Percentiles rank a stretch among this genome's conserved stretches.
phyloP scores from a whole-genome alignment of 2,797 vertebrate species.

The Notoglanidium macrostoma region DNA sequence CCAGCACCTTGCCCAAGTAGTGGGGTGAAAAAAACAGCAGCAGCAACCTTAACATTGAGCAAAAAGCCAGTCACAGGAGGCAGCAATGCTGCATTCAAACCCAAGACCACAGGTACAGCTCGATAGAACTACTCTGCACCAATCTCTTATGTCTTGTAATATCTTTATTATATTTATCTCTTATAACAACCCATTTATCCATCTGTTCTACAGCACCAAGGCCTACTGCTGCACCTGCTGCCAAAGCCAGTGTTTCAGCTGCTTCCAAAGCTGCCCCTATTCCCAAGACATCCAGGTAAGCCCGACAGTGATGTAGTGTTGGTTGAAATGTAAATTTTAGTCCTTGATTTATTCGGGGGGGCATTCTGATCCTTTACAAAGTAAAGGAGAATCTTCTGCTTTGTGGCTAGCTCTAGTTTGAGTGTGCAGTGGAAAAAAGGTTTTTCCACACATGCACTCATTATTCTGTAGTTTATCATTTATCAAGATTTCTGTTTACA shows the following conservation, averaged over 20 bases:
- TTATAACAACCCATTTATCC: neutral
- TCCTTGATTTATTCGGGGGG: neutral
- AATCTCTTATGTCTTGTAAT: neutral
- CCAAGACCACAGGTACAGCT: slow-evolving; percentile 68
- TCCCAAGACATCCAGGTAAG: slow-evolving; percentile 74
- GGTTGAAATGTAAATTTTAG: neutral
- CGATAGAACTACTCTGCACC: neutral
- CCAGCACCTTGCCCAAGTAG: slow-evolving; percentile 58
- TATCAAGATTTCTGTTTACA: neutral
- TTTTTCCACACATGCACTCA: neutral
- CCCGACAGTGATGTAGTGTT: neutral
- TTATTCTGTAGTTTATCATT: neutral
- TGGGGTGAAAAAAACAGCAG: slow-evolving; percentile 52
- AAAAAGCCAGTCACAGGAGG: slow-evolving; percentile 59
- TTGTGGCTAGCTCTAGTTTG: neutral
- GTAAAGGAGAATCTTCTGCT: neutral
- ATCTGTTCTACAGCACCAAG: slow-evolving; percentile 40
- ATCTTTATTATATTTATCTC: too few relatives aligned
- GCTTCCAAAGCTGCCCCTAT: slow-evolving; percentile 57
- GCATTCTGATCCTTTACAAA: neutral
- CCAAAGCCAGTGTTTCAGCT: slow-evolving; percentile 53
- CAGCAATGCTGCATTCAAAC: slow-evolving; percentile 56
- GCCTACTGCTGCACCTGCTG: slow-evolving; percentile 51
- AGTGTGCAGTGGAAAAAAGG: neutral
- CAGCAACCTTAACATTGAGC: slow-evolving; percentile 38